Base-by-base conservation (phyloP, 2,888 invertebrate species). In the Hydriomena furcata region DNA sequence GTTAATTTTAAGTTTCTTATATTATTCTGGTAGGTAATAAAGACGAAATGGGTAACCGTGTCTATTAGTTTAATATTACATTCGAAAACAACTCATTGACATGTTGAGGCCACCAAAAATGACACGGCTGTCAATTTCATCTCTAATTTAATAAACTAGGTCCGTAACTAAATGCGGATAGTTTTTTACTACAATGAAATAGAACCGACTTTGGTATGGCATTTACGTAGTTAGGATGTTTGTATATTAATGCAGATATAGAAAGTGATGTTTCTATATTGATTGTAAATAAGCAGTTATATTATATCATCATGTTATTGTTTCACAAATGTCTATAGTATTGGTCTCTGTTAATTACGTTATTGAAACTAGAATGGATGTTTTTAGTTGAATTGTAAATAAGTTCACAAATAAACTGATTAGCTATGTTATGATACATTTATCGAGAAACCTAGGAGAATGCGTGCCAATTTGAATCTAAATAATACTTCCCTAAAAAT, bases 171-270 rank as follows among this genome's bases (percentile, higher is more conserved):
- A 25, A 48, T 35, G 30, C 56, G 52, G 36, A 12, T 55, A 51
- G 52, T 40, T 47, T 55, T 55, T 44, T 55, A 53, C 54, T 46
- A 38, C 37, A 49, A 52, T 42, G 44, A 56, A 47, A 47, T 61
- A 55, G 63, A 66, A 65, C 62, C 58, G 55, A 55, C 30, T 72
- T 35, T 72, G 70, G 71, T 63, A 43, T 68, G 69, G 79, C 79
- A 79, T 79, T 79, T 79, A 79, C 73, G 66, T 70, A 55, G 61
- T 61, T 63, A 60, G 60, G 53, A 38, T 45, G 52, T 63, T 55
- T 60, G 45, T 58, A 55, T 71, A 56, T 55, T 60, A 66, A 56
- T 55, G 11, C 51, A 11, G 20, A 56, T 55, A 58, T 61, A 51
- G 38, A 11, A 36, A 40, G 57, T 54, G 61, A 59, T 63, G 61